Base-by-base conservation (phyloP, 2,113 vertebrate species). In the Setophaga petechia region DNA sequence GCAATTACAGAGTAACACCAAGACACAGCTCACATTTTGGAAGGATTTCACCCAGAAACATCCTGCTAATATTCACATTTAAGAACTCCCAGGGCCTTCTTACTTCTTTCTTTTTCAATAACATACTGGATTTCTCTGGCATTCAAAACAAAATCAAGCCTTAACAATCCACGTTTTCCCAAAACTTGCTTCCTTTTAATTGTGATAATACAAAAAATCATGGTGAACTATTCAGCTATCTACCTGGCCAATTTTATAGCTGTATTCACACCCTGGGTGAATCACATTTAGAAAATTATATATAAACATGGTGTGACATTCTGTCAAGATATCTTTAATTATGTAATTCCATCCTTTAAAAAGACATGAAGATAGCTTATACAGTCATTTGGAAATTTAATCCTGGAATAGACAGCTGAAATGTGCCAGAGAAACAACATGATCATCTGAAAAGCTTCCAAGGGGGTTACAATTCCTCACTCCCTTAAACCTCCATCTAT, bases 1-100 rank as follows among this genome's bases (percentile, higher is more conserved):
- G 57, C 79, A 95, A 95, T 92, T 86, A 76, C 67, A 74, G 33
- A 77, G 55, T 21, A 94, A 82, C 82, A 90, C 55, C 85, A 91
- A 88, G 72, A 84, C 55, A 52, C 43, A 49, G 65, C 27, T 72
- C 59, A 73, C 84, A 83, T 74, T 91, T 58, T 33, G 67, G 55
- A 57, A 93, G 33, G 72, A 94, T 93, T 97, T 90, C 87, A 95
- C 87, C 75, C 44, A 16, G 85, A 90, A 90, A 91, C 83, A 68
- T n/a, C 35, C 24, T 59, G 47, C 55, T 74, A 91, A 90, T 83
- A 90, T 21, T 88, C 94, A 63, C 47, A 67, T 84, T 94, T 88
- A 84, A 81, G 68, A 81, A 78, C 80, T 92, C 91, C 83, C 73
- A 89, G 65, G 41, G 80, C 57, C 43, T 80, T 78, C 87, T 91